phyloP scores from a whole-genome alignment of 2,113 vertebrate genomes.

The Mugil cephalus region DNA sequence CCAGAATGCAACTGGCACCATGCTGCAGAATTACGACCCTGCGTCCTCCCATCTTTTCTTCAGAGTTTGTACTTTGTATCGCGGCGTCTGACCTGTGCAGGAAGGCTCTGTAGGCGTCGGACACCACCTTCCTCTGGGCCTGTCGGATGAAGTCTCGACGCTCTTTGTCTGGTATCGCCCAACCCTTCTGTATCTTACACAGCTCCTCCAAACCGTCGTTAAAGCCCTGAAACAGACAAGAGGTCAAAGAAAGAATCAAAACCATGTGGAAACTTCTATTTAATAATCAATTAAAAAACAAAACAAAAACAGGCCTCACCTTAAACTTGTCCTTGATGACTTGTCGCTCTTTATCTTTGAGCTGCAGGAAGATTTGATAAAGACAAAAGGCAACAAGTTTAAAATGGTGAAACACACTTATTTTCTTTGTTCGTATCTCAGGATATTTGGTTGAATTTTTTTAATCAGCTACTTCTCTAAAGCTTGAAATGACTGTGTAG shows the following conservation, averaged over 20 bases:
- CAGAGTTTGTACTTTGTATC: too few relatives aligned
- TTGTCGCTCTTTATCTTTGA: conserved; percentile 98
- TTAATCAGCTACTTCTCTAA: too few relatives aligned
- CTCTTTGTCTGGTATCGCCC: conserved; percentile 95
- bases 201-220: conserved; percentile 96
- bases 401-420: too few relatives aligned
- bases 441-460: too few relatives aligned
- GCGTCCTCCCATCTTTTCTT: too few relatives aligned
- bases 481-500: too few relatives aligned
- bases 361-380: conserved; percentile 79
- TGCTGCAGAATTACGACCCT: too few relatives aligned
- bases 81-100: conserved; percentile 86
- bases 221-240: conserved; percentile 87
- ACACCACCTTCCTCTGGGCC: conserved; percentile 91
- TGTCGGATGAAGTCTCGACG: conserved; percentile 92
- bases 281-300: too few relatives aligned
- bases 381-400: too few relatives aligned
- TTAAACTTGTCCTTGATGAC: conserved; percentile 98
- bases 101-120: conserved; percentile 90
- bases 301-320: conserved; percentile 80
- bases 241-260: background rate
- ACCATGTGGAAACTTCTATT: too few relatives aligned
- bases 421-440: too few relatives aligned
- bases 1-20: too few relatives aligned
- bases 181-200: conserved; percentile 97